Evolutionary conservation across 2,888 invertebrate species (phyloP).

Genomic region (Buathra laborator): DNA sequence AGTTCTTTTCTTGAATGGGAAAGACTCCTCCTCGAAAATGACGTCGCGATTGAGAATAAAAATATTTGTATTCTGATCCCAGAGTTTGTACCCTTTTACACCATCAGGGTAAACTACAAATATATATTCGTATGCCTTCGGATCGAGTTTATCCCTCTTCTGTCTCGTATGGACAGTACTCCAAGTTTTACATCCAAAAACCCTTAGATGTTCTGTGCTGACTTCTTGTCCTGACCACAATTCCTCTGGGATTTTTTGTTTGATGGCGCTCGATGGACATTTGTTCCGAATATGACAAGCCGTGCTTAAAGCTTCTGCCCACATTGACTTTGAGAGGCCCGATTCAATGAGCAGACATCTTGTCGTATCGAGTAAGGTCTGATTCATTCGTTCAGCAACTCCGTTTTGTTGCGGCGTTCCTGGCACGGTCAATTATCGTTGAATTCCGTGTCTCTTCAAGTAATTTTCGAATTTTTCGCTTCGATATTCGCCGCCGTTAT

Average conservation of each 20-base stretch:
- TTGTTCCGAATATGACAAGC: constrained; percentile 9
- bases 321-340: constrained; percentile 3
- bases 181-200: constrained; percentile 19
- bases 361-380: constrained; percentile 9
- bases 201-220: background rate
- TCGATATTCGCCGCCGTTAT: constrained; percentile 25
- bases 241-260: constrained; percentile 5
- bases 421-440: constrained; percentile 16
- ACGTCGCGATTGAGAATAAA: constrained; percentile 13
- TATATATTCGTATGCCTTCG: background rate
- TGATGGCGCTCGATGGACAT: constrained; percentile 23
- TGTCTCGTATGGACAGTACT: background rate
- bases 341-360: constrained; percentile 6
- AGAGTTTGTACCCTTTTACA: constrained; percentile 14
- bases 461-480: constrained; percentile 6
- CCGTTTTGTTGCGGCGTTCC: constrained; percentile 29
- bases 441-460: constrained; percentile 22
- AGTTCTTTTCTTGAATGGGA: background rate
- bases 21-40: constrained; percentile 16
- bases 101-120: constrained; percentile 17
- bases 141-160: background rate
- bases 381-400: constrained; percentile 20
- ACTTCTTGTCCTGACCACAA: background rate
- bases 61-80: constrained; percentile 6
- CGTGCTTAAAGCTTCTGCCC: constrained; percentile 26